A percentile compares a stretch with the other conserved stretches of the same genome.
Evolutionary conservation across 2,797 vertebrate species (phyloP).

Genomic region (Zenarchopterus dispar): DNA sequence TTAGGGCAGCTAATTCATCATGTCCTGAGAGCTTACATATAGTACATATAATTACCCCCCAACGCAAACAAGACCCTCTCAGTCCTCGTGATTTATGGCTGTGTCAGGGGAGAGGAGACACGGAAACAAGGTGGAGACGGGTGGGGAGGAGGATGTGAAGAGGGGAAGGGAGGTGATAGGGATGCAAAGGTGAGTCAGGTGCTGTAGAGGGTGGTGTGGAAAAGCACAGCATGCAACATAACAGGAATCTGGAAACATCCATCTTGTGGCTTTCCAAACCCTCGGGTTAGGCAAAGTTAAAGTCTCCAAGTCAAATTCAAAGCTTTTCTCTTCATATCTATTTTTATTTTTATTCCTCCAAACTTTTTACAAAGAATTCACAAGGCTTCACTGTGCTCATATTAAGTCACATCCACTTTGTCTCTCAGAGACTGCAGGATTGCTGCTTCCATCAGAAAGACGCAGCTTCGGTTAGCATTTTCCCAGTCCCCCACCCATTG

Average conservation of each 20-base stretch:
- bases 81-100: conserved; percentile 78
- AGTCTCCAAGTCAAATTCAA: conserved; percentile 38
- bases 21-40: conserved; percentile 78
- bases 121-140: conserved; percentile 46
- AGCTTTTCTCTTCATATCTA: conserved; percentile 22
- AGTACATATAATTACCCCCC: conserved; percentile 79
- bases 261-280: conserved; percentile 24
- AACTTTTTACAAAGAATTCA: conserved; percentile 37
- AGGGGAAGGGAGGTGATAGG: background rate
- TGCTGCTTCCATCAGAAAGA: conserved; percentile 9
- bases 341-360: conserved; percentile 39
- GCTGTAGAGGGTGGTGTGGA: conserved; percentile 30
- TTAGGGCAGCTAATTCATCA: conserved; percentile 84
- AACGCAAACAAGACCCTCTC: conserved; percentile 78
- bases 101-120: conserved; percentile 66
- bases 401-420: conserved; percentile 38
- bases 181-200: conserved; percentile 15
- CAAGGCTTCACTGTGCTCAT: conserved; percentile 24
- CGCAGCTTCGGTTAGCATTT: conserved; percentile 32
- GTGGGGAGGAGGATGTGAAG: conserved; percentile 22
- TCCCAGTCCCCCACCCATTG: conserved; percentile 9
- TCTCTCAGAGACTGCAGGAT: conserved; percentile 32
- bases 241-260: conserved; percentile 28
- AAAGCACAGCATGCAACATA: conserved; percentile 3
- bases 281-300: conserved; percentile 35